Evolutionary conservation across 1,140 invertebrate genomes (phyloP).

Genomic region (Lepidostoma basale): DNA sequence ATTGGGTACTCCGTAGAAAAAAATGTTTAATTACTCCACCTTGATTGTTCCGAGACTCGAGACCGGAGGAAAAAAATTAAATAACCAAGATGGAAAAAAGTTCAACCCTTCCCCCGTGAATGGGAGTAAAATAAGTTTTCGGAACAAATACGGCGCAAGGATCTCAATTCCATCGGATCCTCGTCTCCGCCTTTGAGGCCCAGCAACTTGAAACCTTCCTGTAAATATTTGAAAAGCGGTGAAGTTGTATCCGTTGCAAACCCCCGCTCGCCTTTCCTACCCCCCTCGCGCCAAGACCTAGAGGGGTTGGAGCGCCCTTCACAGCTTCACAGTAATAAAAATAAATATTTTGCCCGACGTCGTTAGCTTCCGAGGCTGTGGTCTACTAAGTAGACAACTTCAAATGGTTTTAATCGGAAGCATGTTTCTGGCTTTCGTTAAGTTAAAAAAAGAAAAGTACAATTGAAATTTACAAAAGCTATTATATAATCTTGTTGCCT

Average conservation of each 20-base stretch:
- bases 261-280: no score
- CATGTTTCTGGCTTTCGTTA: no score
- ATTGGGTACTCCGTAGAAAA: no score
- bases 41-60: neutral
- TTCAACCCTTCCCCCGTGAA: neutral
- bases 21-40: neutral
- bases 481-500: no score
- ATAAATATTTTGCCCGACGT: conserved; percentile 14
- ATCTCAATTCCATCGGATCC: conserved; percentile 5
- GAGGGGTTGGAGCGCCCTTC: neutral
- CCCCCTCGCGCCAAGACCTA: neutral
- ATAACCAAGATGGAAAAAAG: neutral
- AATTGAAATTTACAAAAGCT: no score
- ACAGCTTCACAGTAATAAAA: conserved; percentile 5
- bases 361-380: neutral
- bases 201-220: conserved; percentile 22
- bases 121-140: neutral
- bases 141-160: conserved; percentile 7
- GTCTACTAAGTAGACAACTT: neutral
- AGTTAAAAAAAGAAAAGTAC: no score
- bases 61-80: neutral
- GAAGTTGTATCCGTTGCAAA: conserved; percentile 19
- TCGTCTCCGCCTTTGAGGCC: neutral
- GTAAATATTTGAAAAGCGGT: conserved; percentile 32
- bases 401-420: neutral